Conservation (phyloP, 2,888 invertebrate species). For the Conomelus anceps region DNA sequence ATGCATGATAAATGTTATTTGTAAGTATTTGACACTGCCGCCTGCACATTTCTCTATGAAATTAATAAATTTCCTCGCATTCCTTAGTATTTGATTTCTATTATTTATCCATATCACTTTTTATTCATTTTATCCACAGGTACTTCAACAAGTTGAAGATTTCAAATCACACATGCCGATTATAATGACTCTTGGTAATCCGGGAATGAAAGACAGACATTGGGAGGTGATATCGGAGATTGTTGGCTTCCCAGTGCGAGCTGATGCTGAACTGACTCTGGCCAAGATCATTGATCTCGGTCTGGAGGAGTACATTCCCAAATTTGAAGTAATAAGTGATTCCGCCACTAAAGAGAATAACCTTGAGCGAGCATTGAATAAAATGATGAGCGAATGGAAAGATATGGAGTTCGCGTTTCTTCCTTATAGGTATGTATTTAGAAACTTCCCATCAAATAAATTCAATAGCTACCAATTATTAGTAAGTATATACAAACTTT, state of each 20-base stretch:
- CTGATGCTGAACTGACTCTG: constrained; percentile 70
- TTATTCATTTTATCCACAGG: too few relatives aligned
- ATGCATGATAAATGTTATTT: too few relatives aligned
- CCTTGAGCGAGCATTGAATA: constrained; percentile 77
- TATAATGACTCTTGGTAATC: constrained; percentile 89
- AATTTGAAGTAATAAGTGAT: constrained; percentile 87
- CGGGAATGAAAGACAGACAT: constrained; percentile 84
- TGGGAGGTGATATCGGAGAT: constrained; percentile 94
- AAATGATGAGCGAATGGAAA: constrained; percentile 90
- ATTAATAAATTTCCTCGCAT: too few relatives aligned
- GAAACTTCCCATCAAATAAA: not conserved
- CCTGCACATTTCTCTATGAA: too few relatives aligned
- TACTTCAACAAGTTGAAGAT: constrained; percentile 68
- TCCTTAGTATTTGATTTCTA: too few relatives aligned
- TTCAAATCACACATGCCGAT: constrained; percentile 86
- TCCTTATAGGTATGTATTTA: constrained; percentile 54
- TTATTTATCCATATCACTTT: too few relatives aligned
- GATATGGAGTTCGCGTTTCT: constrained; percentile 67
- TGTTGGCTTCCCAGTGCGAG: constrained; percentile 84
- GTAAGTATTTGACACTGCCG: too few relatives aligned
- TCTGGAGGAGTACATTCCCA: constrained; percentile 76
- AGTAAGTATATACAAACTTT: too few relatives aligned
- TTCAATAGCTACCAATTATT: not conserved
- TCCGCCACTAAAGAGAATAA: constrained; percentile 94
- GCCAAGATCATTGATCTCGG: constrained; percentile 81